Conservation (phyloP, 2,797 vertebrate genomes). For the Characodon lateralis region DNA sequence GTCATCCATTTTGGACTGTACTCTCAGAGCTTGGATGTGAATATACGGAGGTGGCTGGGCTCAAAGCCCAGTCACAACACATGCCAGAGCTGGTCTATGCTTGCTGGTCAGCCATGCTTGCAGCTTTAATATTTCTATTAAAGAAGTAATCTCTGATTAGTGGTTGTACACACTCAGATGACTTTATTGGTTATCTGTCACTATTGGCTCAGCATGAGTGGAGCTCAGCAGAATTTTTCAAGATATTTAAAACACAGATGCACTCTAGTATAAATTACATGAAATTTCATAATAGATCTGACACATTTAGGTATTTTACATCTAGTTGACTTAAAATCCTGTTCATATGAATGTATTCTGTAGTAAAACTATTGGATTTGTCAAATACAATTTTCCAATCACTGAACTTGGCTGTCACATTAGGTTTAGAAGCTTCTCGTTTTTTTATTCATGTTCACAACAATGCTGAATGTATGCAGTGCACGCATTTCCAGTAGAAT, state of each 20-base stretch:
- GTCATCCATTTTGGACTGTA: not conserved
- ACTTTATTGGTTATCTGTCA: not conserved
- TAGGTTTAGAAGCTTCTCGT: slow-evolving; percentile 54
- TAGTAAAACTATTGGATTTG: not conserved
- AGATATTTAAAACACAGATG: not conserved
- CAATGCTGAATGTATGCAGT: slow-evolving; percentile 44
- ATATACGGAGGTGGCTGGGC: not conserved
- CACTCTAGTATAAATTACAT: not conserved
- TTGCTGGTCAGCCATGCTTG: not conserved
- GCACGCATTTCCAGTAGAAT: slow-evolving; percentile 41
- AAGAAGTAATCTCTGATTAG: not conserved
- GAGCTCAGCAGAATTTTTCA: not conserved
- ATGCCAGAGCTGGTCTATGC: not conserved
- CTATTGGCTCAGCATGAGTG: not conserved
- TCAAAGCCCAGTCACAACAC: not conserved
- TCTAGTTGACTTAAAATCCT: not conserved
- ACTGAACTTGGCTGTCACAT: not conserved
- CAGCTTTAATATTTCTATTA: not conserved
- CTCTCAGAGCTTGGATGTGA: not conserved
- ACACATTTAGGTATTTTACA: not conserved
- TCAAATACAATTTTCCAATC: not conserved
- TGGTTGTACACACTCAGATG: too few relatives aligned
- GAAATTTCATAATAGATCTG: not conserved
- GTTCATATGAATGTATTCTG: not conserved
- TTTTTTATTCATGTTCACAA: slow-evolving; percentile 51